Conservation (phyloP, 2,113 vertebrate genomes). For the Ginglymostoma cirratum region DNA sequence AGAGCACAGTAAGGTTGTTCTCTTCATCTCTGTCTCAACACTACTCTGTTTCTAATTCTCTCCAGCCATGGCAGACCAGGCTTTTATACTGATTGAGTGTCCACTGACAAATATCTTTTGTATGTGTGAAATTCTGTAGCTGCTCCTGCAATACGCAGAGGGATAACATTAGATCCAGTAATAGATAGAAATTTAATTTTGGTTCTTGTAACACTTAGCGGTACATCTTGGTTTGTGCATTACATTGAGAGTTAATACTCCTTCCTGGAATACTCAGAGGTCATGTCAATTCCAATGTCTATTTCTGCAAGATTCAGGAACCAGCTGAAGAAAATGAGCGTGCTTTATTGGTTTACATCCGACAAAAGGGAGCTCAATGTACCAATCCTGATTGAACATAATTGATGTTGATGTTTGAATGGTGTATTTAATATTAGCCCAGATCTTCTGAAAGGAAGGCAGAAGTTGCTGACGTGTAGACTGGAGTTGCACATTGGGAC, state of each 20-base stretch:
- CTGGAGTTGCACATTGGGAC: no score
- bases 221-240: no score
- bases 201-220: neutral
- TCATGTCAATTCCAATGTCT: neutral
- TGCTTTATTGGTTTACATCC: neutral
- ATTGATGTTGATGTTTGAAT: neutral
- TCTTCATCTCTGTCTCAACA: neutral
- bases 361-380: neutral
- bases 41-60: neutral
- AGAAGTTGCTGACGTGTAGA: no score
- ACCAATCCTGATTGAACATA: neutral
- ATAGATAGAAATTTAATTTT: neutral
- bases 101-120: neutral
- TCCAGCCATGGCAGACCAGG: neutral
- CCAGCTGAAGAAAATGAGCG: neutral
- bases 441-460: neutral
- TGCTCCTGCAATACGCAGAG: neutral
- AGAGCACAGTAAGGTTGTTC: neutral
- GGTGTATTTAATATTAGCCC: neutral
- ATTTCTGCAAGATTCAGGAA: neutral
- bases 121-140: neutral
- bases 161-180: neutral
- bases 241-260: neutral
- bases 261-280: neutral
- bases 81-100: neutral